phyloP scores from a whole-genome alignment of 2,113 vertebrate species.

The Corythornis madagascariensis region DNA sequence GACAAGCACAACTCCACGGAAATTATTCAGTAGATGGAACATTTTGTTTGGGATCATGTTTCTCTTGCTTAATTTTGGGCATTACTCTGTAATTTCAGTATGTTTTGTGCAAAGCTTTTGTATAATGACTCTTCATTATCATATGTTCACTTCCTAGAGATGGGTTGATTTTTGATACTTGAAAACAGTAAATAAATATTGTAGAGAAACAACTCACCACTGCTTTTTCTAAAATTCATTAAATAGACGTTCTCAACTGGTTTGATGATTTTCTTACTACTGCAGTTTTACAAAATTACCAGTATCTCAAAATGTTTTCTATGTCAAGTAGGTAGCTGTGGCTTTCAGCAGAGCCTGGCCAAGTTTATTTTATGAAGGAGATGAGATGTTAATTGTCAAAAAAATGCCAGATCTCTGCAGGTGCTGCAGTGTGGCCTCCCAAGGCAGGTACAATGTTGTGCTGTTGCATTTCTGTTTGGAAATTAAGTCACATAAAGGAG shows the following conservation, averaged over 20 bases:
- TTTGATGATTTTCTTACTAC: slow-evolving; percentile 14
- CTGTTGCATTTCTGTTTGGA: background rate
- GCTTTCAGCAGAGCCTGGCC: background rate
- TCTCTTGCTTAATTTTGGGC: slow-evolving; percentile 36
- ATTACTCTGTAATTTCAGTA: slow-evolving; percentile 13
- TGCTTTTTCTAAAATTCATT: background rate
- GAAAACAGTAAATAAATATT: background rate
- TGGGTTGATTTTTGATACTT: background rate
- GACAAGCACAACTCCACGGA: slow-evolving; percentile 64
- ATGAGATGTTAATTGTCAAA: background rate
- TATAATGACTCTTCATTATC: background rate
- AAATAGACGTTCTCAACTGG: background rate
- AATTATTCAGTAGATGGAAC: slow-evolving; percentile 61
- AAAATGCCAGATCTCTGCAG: background rate
- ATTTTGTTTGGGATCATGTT: slow-evolving; percentile 41
- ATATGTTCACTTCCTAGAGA: background rate
- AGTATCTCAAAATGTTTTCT: background rate
- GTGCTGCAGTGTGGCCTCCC: background rate
- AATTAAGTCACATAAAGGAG: background rate
- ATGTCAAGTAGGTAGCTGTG: background rate
- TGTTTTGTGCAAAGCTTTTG: slow-evolving; percentile 28
- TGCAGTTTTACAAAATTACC: background rate
- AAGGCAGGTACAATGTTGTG: background rate
- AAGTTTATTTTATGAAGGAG: background rate
- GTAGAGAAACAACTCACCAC: background rate